These are phyloP conservation scores for Deroplatys truncata DNA, from an alignment of 2,888 invertebrate species.

Conservation along the genomic window DNA sequence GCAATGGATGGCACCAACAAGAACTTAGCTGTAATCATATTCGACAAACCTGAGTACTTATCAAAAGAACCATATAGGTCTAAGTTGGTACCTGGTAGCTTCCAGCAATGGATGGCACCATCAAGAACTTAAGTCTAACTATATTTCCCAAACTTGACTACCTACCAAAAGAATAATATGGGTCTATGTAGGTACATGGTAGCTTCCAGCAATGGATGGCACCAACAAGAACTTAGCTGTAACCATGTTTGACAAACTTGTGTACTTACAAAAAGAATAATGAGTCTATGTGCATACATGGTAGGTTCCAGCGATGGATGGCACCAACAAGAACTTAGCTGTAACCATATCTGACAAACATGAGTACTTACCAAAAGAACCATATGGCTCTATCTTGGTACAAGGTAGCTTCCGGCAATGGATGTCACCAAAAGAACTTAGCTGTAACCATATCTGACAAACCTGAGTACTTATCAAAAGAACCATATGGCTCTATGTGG, in stretches of 20 bases:
- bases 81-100: constrained; percentile 56
- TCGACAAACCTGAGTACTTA: too few species aligned
- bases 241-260: too few species aligned
- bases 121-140: constrained; percentile 80
- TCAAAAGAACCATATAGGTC: too few species aligned
- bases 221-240: too few species aligned
- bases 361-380: too few species aligned
- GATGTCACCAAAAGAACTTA: constrained; percentile 89
- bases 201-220: constrained; percentile 94
- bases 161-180: constrained; percentile 85
- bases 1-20: constrained; percentile 93
- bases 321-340: constrained; percentile 92
- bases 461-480: too few species aligned
- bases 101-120: constrained; percentile 94
- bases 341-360: constrained; percentile 73
- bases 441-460: constrained; percentile 87
- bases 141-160: neutral
- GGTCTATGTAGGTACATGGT: constrained; percentile 85
- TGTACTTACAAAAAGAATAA: too few species aligned
- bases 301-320: constrained; percentile 94
- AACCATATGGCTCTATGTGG: too few species aligned
- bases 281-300: too few species aligned
- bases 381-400: too few species aligned
- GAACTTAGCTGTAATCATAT: constrained; percentile 86
- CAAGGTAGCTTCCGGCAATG: constrained; percentile 90